Percentiles rank a stretch among this genome's conserved stretches.
Evolutionary conservation across 2,888 invertebrate genomes (phyloP).

Genomic region (Eupithecia exiguata): DNA sequence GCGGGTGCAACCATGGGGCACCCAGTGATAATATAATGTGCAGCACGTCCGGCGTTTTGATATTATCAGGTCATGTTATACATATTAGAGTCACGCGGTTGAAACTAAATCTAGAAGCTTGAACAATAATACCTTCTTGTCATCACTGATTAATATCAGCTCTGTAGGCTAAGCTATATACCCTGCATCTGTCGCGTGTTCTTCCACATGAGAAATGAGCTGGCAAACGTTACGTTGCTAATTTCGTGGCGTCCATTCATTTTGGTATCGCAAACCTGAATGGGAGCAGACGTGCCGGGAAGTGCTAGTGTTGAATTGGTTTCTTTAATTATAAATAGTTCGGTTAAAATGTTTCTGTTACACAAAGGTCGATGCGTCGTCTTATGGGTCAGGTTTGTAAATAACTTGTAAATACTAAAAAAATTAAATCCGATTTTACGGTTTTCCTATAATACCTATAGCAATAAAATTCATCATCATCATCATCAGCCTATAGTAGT

Average conservation of each 20-base stretch:
- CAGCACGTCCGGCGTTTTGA: neutral
- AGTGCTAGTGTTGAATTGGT: conserved; percentile 47
- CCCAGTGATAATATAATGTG: neutral
- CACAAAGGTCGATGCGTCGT: conserved; percentile 1
- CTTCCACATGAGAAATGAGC: conserved; percentile 73
- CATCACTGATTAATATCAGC: conserved; percentile 36
- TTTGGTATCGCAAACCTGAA: conserved; percentile 73
- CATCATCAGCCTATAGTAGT: no score
- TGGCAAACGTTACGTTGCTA: conserved; percentile 77
- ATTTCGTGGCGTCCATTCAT: conserved; percentile 80
- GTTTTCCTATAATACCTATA: no score
- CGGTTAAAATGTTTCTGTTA: conserved; percentile 1
- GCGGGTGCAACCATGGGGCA: no score
- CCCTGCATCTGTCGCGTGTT: conserved; percentile 57
- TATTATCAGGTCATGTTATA: neutral
- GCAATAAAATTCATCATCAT: no score
- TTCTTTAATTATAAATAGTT: conserved; percentile 35
- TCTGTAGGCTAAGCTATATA: conserved; percentile 34
- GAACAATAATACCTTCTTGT: conserved; percentile 26
- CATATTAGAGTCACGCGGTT: neutral
- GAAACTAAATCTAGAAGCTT: conserved; percentile 10
- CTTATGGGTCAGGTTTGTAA: conserved; percentile 2
- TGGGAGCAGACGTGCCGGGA: conserved; percentile 67
- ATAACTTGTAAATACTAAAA: no score
- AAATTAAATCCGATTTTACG: no score